Base-by-base conservation (phyloP, 2,888 invertebrate species). In the Athalia circularis region DNA sequence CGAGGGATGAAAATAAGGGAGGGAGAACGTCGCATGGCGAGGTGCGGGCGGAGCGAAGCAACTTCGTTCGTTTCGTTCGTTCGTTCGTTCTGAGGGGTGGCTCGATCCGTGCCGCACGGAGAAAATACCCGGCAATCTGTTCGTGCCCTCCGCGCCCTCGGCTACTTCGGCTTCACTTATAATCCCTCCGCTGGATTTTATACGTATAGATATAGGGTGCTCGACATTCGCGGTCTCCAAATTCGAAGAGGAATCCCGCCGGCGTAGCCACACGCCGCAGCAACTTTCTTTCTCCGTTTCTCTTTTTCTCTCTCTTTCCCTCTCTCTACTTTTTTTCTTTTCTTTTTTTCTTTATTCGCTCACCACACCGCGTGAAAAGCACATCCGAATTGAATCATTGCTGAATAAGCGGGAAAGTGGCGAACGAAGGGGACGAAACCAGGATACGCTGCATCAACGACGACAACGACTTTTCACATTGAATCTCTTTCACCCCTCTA, bases 361-460 rank as follows among this genome's bases (percentile, higher is more conserved):
- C 29, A 29, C 29, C 29, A 29, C 29, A 81, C 83, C 83, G 86
- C 84, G 86, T 85, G 85, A 84, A 86, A 85, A 85, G 84, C 87
- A 85, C 86, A 86, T 87, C 87, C 86, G 86, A 86, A 90, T 90
- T 90, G 90, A 90, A 90, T 90, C 90, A 90, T 90, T 89, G 90
- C 90, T 90, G 90, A 90, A 89, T 90, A 90, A 90, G 90, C 90
- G 88, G 84, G 87, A 90, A 84, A 89, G 87, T 88, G 87, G 87
- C 85, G 80, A 83, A 84, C 80, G 80, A 80, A 81, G 82, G 79
- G 67, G 79, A 77, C 57, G 15, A 64, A 5, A 62, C 61, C 62
- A 52, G 29, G 29, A 29, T 29, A 62, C 68, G 65, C 65, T 64
- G 67, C 52, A 77, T 29, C 45, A 59, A 59, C 79, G 65, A 57